Evolutionary conservation across 2,888 invertebrate species (phyloP), one percentile per base, ranked within the genome.

Genomic region (Leptodirus hochenwartii): DNA sequence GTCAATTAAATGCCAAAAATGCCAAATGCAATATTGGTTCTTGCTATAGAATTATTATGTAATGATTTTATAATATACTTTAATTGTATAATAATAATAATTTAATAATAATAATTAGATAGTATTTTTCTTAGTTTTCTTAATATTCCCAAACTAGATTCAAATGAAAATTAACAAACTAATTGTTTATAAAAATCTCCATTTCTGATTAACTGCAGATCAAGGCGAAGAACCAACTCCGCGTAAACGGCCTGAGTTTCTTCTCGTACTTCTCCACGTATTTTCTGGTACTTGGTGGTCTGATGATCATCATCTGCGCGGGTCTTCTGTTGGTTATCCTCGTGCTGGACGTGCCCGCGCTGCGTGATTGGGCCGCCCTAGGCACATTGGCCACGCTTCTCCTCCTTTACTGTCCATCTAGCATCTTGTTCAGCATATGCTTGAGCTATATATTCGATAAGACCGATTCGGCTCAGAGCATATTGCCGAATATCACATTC

Each of bases 371-470:
- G 30, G 72, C 76, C 1, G 77, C 79, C 1, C 62, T 79, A 37
- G 61, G 66, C 17, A 71, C 73, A 40, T 58, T 79, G 9, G 64
- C 68, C n/a, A 54, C 63, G 22, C 61, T 79, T 1, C 57, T 78
- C 6, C 48, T 75, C 25, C 56, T 80, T 5, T 81, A 78, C 56
- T 72, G 76, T 43, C 77, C 80, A 3, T 66, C 77, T 12, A 74
- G 75, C 38, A 71, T 82, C 26, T 56, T 84, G 38, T 76, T 77
- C 48, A 72, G 74, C 41, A 76, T 82, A 1, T 69, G 75, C 39
- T 58, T 78, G 17, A 79, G 81, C 15, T 84, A 81, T 46, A 62
- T 79, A 29, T 85, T 85, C 50, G 74, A 79, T 50, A 78, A 77
- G 46, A 71, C 72, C 59, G 84, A 84, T 47, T 78, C 80, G 4